These are phyloP conservation scores for Morone chrysops DNA, from an alignment of 2,113 vertebrate species.

Conservation along the genomic window DNA sequence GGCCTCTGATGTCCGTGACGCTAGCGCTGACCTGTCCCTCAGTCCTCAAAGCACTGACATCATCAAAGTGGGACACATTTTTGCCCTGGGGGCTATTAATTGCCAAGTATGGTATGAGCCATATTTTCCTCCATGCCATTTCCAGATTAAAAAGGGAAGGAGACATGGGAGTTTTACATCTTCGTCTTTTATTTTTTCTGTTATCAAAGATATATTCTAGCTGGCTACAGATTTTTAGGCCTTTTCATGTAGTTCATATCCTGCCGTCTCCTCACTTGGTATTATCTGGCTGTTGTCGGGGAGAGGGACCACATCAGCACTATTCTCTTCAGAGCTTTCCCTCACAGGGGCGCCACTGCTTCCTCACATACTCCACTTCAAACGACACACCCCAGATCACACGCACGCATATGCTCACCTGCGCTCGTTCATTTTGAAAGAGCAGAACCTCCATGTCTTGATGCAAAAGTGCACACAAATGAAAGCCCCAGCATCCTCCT, in stretches of 20 bases:
- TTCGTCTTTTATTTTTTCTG: slow-evolving; percentile 9
- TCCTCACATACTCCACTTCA: slow-evolving; percentile 48
- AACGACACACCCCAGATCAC: slow-evolving; percentile 64
- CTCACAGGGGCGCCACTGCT: slow-evolving; percentile 48
- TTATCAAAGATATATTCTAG: slow-evolving; percentile 45
- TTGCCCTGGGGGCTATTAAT: slow-evolving; percentile 49
- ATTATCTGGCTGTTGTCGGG: slow-evolving; percentile 58
- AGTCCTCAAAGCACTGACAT: slow-evolving; percentile 66
- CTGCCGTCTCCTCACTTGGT: slow-evolving; percentile 44
- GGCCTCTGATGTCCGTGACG: slow-evolving; percentile 69
- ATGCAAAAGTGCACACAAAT: slow-evolving; percentile 57
- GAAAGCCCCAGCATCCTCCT: slow-evolving; percentile 55
- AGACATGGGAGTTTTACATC: slow-evolving; percentile 17
- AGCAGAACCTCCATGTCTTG: slow-evolving; percentile 23
- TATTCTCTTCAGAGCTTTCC: slow-evolving; percentile 65
- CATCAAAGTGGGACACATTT: slow-evolving; percentile 72
- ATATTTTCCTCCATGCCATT: slow-evolving; percentile 37
- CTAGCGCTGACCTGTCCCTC: slow-evolving; percentile 67
- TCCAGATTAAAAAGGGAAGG: slow-evolving; percentile 39
- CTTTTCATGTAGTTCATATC: slow-evolving; percentile 59
- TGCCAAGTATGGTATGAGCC: slow-evolving; percentile 21
- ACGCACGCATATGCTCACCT: slow-evolving; percentile 9
- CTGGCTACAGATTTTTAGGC: slow-evolving; percentile 55
- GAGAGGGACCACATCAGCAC: slow-evolving; percentile 67
- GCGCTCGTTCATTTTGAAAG: slow-evolving; percentile 22